Percentiles rank a stretch among this genome's conserved stretches.
phyloP scores from a whole-genome alignment of 2,113 vertebrate genomes.

The Triplophysa dalaica region DNA sequence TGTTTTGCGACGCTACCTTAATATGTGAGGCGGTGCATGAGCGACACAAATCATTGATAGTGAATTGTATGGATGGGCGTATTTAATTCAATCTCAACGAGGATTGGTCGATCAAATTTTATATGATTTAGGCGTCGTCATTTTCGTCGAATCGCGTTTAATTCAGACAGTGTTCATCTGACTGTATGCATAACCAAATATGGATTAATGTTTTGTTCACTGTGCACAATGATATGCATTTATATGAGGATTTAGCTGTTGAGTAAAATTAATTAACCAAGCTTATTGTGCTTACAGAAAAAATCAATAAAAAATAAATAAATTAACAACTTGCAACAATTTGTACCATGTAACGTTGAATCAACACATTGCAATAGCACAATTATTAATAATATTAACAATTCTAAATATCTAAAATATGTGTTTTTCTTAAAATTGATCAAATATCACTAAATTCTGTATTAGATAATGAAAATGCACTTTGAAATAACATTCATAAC shows the following conservation, averaged over 20 bases:
- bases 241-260: too few relatives aligned
- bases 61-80: background rate
- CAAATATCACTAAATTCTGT: too few relatives aligned
- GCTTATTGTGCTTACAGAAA: too few relatives aligned
- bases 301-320: too few relatives aligned
- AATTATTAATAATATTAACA: too few relatives aligned
- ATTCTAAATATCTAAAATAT: too few relatives aligned
- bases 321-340: too few relatives aligned
- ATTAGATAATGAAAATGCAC: background rate
- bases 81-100: background rate
- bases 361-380: too few relatives aligned
- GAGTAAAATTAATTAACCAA: background rate
- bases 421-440: too few relatives aligned
- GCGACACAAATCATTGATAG: background rate
- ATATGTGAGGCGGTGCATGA: background rate
- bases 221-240: too few relatives aligned
- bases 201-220: background rate
- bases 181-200: background rate
- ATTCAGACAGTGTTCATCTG: background rate
- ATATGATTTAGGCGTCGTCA: background rate
- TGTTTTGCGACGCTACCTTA: conserved; percentile 37
- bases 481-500: background rate
- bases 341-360: too few relatives aligned
- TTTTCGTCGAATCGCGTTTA: background rate
- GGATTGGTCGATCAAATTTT: background rate